Conservation (phyloP, 1,140 invertebrate species). For the Camponotus vicinus region DNA sequence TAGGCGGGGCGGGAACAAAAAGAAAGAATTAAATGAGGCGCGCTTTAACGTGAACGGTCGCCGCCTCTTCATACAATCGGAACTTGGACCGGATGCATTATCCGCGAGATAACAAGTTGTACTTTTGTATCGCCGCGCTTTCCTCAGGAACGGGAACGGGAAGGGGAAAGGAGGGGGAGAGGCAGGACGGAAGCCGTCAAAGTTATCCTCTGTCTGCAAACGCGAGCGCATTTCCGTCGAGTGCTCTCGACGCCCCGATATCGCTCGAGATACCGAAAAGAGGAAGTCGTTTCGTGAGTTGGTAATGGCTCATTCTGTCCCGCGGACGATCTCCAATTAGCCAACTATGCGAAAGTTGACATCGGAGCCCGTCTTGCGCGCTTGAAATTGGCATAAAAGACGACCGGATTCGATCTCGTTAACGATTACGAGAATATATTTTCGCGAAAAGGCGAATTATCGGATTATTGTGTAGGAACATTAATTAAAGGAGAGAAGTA, state of each 20-base stretch:
- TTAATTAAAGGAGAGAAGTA: not conserved
- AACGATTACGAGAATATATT: conserved; percentile 25
- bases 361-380: not conserved
- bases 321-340: conserved; percentile 59
- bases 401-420: not conserved
- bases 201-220: conserved; percentile 46
- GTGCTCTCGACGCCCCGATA: conserved; percentile 45
- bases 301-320: conserved; percentile 58
- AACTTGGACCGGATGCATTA: conserved; percentile 14
- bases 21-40: conserved; percentile 38
- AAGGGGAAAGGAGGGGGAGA: not conserved
- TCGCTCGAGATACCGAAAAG: conserved; percentile 57
- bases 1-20: conserved; percentile 21
- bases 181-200: conserved; percentile 5
- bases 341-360: conserved; percentile 37
- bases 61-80: conserved; percentile 1
- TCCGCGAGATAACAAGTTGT: conserved; percentile 52
- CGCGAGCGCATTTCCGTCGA: conserved; percentile 53
- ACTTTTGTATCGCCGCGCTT: conserved; percentile 38
- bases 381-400: conserved; percentile 6
- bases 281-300: conserved; percentile 65
- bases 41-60: conserved; percentile 16
- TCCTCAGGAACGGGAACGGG: not conserved
- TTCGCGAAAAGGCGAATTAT: conserved; percentile 11
- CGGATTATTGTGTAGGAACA: not conserved